Evolutionary conservation across 2,113 vertebrate genomes (phyloP), one percentile per base, ranked within the genome.

Genomic region (Buteo buteo): DNA sequence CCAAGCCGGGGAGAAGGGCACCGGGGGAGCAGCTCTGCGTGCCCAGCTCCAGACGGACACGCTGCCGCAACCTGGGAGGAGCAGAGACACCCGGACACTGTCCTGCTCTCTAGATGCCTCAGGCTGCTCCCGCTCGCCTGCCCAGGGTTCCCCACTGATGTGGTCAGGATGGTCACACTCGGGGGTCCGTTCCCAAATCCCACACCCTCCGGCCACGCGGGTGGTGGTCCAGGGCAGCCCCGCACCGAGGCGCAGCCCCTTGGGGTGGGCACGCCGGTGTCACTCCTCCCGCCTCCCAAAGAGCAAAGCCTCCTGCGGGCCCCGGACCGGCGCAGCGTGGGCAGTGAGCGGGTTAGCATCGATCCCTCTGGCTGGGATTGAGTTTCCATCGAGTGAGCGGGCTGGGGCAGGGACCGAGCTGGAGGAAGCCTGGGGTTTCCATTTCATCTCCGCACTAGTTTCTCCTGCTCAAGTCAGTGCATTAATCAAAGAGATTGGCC

Each of bases 321-420:
- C 94, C 54, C 89, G 97, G 97, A 94, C 82, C 64, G 73, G 91
- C 50, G 76, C 96, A 96, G 96, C 96, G 97, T 94, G 96, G 58
- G 97, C 73, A 78, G 93, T 94, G 98, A 98, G 98, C 97, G 95
- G 98, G 98, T 98, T 98, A 97, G 96, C 97, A 98, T 97, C 97
- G 97, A 98, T 98, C 97, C 95, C 97, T 97, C 78, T 90, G 96
- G 96, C 97, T 88, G 90, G 97, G 98, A 98, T 97, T 98, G 98
- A 97, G 98, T 98, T 98, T 98, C 97, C 96, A 97, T 95, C 95
- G 97, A 98, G 96, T 65, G 86, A 94, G 97, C 88, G 40, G 93
- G 90, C 90, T 91, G 91, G 96, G 94, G 96, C 97, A 55, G 69
- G 44, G 55, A 38, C 42, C 1, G 21, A 11, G 24, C 36, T 24